Evolutionary conservation across 2,888 invertebrate species (phyloP).

Genomic region (Eilema depressum): DNA sequence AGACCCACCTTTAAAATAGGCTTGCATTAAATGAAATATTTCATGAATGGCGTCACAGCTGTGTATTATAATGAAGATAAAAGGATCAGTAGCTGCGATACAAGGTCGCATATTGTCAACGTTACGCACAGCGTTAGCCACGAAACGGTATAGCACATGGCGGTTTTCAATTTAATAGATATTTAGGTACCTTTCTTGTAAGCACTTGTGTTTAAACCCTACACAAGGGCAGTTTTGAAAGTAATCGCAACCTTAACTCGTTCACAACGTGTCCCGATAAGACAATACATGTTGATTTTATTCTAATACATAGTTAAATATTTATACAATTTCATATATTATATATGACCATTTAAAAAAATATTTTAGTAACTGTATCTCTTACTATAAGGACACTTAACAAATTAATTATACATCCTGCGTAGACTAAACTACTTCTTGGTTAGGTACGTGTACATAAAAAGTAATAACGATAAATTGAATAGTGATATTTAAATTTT

Average conservation of each 20-base stretch:
- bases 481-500: not conserved
- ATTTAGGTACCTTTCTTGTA: slow-evolving; percentile 46
- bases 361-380: not conserved
- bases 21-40: slow-evolving; percentile 57
- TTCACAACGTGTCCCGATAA: slow-evolving; percentile 62
- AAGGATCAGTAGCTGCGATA: slow-evolving; percentile 61
- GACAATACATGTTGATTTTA: slow-evolving; percentile 54
- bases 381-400: not conserved
- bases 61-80: slow-evolving; percentile 62
- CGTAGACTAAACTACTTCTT: not conserved
- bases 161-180: slow-evolving; percentile 59
- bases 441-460: too few species aligned
- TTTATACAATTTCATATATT: slow-evolving; percentile 19
- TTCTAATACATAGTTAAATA: slow-evolving; percentile 28
- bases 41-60: slow-evolving; percentile 61
- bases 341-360: slow-evolving; percentile 1
- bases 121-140: slow-evolving; percentile 49
- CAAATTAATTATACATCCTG: not conserved
- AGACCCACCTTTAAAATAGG: slow-evolving; percentile 51
- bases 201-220: slow-evolving; percentile 52
- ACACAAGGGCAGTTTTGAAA: slow-evolving; percentile 50
- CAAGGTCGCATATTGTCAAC: slow-evolving; percentile 67
- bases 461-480: not conserved
- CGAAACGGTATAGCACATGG: slow-evolving; percentile 36
- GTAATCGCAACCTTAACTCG: slow-evolving; percentile 56